Conservation (phyloP, 2,888 invertebrate species). For the Antheraea assamensis region DNA sequence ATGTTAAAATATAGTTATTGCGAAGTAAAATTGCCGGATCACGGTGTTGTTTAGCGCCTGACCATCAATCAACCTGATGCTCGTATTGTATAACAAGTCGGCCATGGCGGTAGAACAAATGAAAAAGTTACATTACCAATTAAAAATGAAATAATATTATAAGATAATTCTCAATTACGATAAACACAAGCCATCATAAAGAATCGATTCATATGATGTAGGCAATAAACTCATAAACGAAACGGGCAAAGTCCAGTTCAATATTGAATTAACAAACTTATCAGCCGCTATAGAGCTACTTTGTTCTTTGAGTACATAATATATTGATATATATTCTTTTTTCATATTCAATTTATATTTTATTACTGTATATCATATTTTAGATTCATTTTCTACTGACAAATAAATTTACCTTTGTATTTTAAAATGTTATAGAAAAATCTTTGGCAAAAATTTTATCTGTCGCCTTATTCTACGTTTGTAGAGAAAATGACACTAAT, state of each 20-base stretch:
- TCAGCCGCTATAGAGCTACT: not conserved
- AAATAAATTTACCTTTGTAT: no score
- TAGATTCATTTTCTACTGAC: no score
- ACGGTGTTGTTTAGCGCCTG: not conserved
- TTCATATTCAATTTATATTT: not conserved
- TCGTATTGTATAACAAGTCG: no score
- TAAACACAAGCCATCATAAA: not conserved
- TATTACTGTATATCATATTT: no score
- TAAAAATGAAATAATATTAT: not conserved
- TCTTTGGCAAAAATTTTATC: no score
- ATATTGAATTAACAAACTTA: not conserved
- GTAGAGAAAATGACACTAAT: no score
- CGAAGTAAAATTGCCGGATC: not conserved
- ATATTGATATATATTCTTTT: not conserved
- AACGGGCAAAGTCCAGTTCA: slow-evolving; percentile 1
- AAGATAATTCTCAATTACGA: not conserved
- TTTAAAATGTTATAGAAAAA: no score
- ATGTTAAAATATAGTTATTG: not conserved
- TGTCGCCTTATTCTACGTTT: no score
- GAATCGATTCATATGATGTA: slow-evolving; percentile 3
- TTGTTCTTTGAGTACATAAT: not conserved
- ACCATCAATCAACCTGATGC: no score
- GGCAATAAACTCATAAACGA: slow-evolving; percentile 1
- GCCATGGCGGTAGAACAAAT: no score
- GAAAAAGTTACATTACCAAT: not conserved